Conservation (phyloP, 23 tunicate species). For the Halocynthia aurantium region DNA sequence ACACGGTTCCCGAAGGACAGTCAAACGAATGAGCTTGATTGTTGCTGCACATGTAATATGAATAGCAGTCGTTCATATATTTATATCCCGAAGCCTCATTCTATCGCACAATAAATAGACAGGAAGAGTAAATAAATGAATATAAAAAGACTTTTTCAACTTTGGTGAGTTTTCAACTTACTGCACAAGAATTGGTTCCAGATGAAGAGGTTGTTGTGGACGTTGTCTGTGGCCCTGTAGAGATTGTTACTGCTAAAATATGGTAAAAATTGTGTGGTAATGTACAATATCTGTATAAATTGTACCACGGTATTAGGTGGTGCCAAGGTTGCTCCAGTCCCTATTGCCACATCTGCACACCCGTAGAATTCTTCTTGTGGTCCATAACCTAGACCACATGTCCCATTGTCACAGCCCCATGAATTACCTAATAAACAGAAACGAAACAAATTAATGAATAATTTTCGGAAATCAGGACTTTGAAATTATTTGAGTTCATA, state of each 20-base stretch:
- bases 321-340: neutral
- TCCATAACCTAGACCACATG: conserved; percentile 35
- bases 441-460: too few species aligned
- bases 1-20: conserved; percentile 56
- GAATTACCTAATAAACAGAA: conserved; percentile 10
- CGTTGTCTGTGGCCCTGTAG: neutral
- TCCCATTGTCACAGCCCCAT: conserved; percentile 31
- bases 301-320: conserved; percentile 14
- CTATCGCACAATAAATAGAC: neutral
- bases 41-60: conserved; percentile 38
- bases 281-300: too few species aligned
- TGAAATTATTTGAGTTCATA: too few species aligned
- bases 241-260: neutral
- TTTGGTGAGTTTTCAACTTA: neutral
- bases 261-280: neutral
- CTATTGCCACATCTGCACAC: conserved; percentile 43
- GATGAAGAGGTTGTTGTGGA: neutral
- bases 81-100: conserved; percentile 11
- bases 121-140: neutral
- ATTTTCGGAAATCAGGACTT: too few species aligned
- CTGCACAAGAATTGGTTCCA: neutral
- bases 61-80: conserved; percentile 28
- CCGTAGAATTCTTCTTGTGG: conserved; percentile 53
- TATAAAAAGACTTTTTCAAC: neutral
- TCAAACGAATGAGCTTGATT: neutral